Percentiles rank a stretch among this genome's conserved stretches.
These are phyloP conservation scores for Strigamia crassipes DNA, from an alignment of 2,888 invertebrate species.

Conservation along the genomic window DNA sequence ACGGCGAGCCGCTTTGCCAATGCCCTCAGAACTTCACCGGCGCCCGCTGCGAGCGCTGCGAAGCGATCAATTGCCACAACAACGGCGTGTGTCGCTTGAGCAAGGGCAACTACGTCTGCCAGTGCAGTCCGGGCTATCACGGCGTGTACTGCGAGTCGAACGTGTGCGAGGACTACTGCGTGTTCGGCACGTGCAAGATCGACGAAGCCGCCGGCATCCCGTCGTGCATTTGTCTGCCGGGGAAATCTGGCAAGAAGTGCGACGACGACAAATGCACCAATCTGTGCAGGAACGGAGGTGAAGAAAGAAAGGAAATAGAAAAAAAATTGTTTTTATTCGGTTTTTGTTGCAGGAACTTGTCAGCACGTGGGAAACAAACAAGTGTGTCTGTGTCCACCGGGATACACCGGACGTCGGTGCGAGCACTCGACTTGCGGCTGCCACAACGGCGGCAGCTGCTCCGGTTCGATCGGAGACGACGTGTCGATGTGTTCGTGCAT, in stretches of 20 bases:
- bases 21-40: slow-evolving; percentile 63
- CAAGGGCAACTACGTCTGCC: slow-evolving; percentile 58
- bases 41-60: slow-evolving; percentile 53
- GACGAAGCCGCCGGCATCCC: slow-evolving; percentile 56
- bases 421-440: slow-evolving; percentile 48
- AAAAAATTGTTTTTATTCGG: too few relatives aligned
- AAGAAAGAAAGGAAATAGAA: too few relatives aligned
- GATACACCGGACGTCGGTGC: slow-evolving; percentile 51
- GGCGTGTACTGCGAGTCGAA: slow-evolving; percentile 63
- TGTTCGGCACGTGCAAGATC: slow-evolving; percentile 60
- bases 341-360: slow-evolving; percentile 55
- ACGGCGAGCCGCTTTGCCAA: slow-evolving; percentile 58
- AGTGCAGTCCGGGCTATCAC: slow-evolving; percentile 65
- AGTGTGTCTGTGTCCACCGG: slow-evolving; percentile 61
- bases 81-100: slow-evolving; percentile 61
- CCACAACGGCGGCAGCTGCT: slow-evolving; percentile 30
- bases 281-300: slow-evolving; percentile 67
- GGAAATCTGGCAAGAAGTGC: slow-evolving; percentile 66
- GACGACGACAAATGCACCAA: slow-evolving; percentile 66
- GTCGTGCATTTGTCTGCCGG: slow-evolving; percentile 62
- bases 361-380: slow-evolving; percentile 58
- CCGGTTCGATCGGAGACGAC: neutral
- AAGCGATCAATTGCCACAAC: slow-evolving; percentile 64
- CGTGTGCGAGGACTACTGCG: slow-evolving; percentile 59
- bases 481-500: slow-evolving; percentile 7